Conservation (phyloP, 2,113 vertebrate species). For the Chrysochloris asiatica region DNA sequence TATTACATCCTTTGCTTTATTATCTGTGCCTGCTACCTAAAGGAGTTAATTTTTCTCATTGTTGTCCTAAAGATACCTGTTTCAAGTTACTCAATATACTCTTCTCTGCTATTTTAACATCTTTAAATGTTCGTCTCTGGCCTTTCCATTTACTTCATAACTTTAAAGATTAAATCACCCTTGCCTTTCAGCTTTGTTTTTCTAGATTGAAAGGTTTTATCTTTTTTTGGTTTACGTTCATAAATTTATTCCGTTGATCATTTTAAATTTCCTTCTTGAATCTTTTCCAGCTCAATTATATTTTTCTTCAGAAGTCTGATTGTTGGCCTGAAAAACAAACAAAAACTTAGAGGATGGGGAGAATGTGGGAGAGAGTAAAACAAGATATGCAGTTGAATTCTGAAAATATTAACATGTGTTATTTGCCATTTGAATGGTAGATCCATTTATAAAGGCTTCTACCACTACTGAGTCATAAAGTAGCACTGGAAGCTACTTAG, state of each 20-base stretch:
- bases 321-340: neutral
- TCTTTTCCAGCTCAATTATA: neutral
- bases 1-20: neutral
- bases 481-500: neutral
- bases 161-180: neutral
- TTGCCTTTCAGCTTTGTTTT: neutral
- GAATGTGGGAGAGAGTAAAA: neutral
- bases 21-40: rapidly evolving
- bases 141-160: neutral
- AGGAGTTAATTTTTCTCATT: neutral
- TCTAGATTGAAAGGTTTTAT: neutral
- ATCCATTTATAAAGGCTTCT: too few species aligned
- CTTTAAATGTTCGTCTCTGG: neutral
- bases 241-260: neutral
- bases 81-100: neutral
- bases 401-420: neutral
- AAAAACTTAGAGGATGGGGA: neutral
- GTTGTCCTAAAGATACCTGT: neutral
- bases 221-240: neutral
- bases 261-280: neutral
- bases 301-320: neutral
- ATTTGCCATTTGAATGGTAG: neutral
- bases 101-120: neutral
- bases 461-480: rapidly evolving
- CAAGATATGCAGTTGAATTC: neutral